A percentile compares a stretch with the other conserved stretches of the same genome.
Evolutionary conservation across 2,888 invertebrate genomes (phyloP).

Genomic region (Chorisops tibialis): DNA sequence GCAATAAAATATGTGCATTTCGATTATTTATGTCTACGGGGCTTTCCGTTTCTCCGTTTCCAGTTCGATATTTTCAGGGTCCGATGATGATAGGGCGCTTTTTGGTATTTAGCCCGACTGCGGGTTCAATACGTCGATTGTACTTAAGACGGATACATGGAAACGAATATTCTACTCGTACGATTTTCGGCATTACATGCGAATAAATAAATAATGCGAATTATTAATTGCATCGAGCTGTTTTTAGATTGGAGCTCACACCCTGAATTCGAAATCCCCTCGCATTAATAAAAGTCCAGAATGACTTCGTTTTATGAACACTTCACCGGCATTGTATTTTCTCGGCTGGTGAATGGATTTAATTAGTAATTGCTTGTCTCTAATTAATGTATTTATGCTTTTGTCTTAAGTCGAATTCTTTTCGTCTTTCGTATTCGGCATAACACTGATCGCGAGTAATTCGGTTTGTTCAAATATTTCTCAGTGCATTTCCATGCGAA

Average conservation of each 20-base stretch:
- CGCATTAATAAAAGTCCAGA: conserved; percentile 10
- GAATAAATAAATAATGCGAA: conserved; percentile 15
- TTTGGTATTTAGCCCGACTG: conserved; percentile 15
- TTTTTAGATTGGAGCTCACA: background rate
- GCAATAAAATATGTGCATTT: conserved; percentile 34
- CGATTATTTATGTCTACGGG: conserved; percentile 32
- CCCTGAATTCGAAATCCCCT: conserved; percentile 13
- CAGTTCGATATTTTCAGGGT: background rate
- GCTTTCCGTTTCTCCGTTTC: conserved; percentile 15
- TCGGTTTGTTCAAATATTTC: too few species aligned
- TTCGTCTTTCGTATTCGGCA: too few species aligned
- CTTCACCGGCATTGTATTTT: too few species aligned
- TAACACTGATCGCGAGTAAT: too few species aligned
- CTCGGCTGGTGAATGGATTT: too few species aligned
- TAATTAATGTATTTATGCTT: too few species aligned
- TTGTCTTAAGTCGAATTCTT: too few species aligned
- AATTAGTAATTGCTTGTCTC: too few species aligned
- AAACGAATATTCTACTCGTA: conserved; percentile 2
- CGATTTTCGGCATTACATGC: conserved; percentile 10
- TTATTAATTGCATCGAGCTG: conserved; percentile 17
- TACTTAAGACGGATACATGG: conserved; percentile 1
- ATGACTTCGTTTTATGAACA: too few species aligned
- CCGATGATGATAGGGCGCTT: conserved; percentile 20
- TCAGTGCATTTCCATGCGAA: too few species aligned
- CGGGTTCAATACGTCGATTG: conserved; percentile 2